phyloP scores from a whole-genome alignment of 2,113 vertebrate species.

The Empidonax alnorum region DNA sequence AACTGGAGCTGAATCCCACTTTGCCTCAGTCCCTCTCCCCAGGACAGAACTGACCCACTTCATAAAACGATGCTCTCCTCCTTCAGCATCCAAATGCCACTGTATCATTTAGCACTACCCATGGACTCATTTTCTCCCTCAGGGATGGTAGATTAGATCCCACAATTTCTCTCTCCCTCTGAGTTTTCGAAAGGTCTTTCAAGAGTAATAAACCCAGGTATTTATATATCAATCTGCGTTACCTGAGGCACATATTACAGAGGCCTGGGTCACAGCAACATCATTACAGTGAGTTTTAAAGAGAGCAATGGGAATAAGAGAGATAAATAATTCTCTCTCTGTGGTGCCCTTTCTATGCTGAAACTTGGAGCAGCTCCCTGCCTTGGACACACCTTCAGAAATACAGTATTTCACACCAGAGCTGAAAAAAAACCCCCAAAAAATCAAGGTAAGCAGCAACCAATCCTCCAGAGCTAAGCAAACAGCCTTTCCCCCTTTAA shows the following conservation, averaged over 20 bases:
- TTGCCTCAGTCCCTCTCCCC: neutral
- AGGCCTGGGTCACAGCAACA: conserved; percentile 38
- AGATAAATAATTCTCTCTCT: conserved; percentile 36
- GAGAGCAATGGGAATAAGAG: conserved; percentile 44
- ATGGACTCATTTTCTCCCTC: conserved; percentile 38
- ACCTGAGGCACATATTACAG: conserved; percentile 43
- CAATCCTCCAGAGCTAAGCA: neutral
- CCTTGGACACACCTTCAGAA: conserved; percentile 41
- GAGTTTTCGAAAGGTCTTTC: conserved; percentile 53
- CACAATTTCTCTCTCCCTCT: conserved; percentile 12
- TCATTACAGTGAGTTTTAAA: conserved; percentile 28
- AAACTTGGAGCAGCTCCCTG: conserved; percentile 21
- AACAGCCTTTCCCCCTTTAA: conserved; percentile 3
- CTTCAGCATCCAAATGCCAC: neutral
- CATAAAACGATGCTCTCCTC: neutral
- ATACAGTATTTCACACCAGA: conserved; percentile 3
- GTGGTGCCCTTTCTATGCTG: conserved; percentile 26
- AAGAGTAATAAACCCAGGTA: conserved; percentile 45
- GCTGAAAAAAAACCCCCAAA: neutral
- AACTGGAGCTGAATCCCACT: neutral
- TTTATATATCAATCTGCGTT: conserved; percentile 58
- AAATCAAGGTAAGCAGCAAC: conserved; percentile 16
- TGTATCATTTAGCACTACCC: neutral
- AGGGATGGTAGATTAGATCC: conserved; percentile 40
- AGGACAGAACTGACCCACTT: neutral